Evolutionary conservation across 2,888 invertebrate species (phyloP), one percentile per base, ranked within the genome.

Genomic region (Loripinus fragilis): DNA sequence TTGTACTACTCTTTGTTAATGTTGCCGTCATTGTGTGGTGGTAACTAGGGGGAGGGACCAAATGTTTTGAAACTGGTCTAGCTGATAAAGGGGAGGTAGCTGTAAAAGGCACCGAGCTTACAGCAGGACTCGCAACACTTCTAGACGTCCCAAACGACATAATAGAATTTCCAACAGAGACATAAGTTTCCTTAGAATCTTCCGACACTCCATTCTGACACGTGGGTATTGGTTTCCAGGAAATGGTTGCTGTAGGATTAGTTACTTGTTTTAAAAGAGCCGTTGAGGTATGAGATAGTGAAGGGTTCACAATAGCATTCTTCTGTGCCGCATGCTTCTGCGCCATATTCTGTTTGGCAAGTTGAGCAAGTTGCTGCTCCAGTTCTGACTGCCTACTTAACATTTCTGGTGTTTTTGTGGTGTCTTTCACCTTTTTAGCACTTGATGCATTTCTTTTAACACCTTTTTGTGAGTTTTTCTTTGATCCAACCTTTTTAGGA

Each of bases 51-150:
- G 60, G 60, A 30, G 60, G 60, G 3, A 25, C 60, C 17, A 60
- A 60, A 60, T 60, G 60, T 60, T 60, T 60, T 60, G 60, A n/a
- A 30, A 60, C 17, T 33, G 3, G 60, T 60, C 60, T 30, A 33
- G 60, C 60, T 20, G 60, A 28, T 17, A 60, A 17, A 17, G 3
- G 60, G 5, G 60, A 60, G 60, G 60, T 60, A 60, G 60, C 33
- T 10, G 60, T 60, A 2, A 60, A 33, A 17, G 60, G 28, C 17
- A 60, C 20, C 23, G 15, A 20, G 5, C 12, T 33, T 20, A 33
- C 15, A 17, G 60, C 15, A 33, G 30, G 15, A 33, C 30, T 33
- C 1, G 12, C 3, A 15, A n/a, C 17, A n/a, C 7, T 20, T 20
- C 2, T 60, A 33, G 30, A 33, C 30, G 8, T 33, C 2, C 20